Evolutionary conservation across 2,113 vertebrate species (phyloP).

Genomic region (Corvus moneduloides): DNA sequence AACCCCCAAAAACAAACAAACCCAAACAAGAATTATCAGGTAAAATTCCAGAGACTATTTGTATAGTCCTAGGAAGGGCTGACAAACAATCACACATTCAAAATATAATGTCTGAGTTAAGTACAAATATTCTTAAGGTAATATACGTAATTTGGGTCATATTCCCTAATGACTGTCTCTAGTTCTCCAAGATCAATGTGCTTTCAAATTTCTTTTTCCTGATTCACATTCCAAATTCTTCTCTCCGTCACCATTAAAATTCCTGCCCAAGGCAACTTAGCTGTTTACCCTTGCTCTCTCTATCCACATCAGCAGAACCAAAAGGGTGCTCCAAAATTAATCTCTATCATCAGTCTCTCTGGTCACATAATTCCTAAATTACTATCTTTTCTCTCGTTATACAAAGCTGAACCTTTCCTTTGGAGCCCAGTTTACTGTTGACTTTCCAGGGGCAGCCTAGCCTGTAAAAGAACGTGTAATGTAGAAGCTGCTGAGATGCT

Average conservation of each 20-base stretch:
- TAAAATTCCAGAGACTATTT: not conserved
- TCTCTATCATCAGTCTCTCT: not conserved
- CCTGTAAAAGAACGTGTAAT: not conserved
- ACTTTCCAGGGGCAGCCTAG: not conserved
- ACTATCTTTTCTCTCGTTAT: not conserved
- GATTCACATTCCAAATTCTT: constrained; percentile 1
- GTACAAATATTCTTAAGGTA: not conserved
- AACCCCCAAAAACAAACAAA: too few species aligned
- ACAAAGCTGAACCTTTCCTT: not conserved
- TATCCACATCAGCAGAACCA: not conserved
- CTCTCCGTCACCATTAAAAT: not conserved
- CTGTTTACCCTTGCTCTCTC: not conserved
- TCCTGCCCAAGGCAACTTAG: not conserved
- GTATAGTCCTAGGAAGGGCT: not conserved
- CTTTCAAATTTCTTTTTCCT: constrained; percentile 21
- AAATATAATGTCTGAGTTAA: not conserved
- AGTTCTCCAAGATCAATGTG: not conserved
- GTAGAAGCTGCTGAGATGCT: not conserved
- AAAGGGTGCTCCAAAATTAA: not conserved
- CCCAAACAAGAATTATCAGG: not conserved
- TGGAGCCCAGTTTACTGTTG: not conserved
- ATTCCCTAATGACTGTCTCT: not conserved
- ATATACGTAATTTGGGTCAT: not conserved
- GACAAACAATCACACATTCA: constrained; percentile 1
- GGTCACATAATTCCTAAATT: not conserved